Base-by-base conservation (phyloP, 2,797 vertebrate genomes). In the Siniperca obscura region DNA sequence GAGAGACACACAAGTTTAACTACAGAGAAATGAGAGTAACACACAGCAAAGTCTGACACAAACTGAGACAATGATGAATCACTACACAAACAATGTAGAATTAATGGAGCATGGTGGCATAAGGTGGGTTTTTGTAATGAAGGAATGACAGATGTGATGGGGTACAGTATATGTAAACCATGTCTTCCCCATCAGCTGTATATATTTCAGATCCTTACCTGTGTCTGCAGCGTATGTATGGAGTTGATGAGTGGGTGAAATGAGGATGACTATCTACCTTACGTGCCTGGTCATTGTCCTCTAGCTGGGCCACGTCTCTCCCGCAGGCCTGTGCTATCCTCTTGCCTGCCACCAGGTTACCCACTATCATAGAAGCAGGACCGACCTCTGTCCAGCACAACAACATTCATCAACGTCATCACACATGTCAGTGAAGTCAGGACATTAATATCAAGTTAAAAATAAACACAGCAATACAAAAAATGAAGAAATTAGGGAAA, bases 281-380 rank as follows among this genome's bases (percentile, higher is more conserved):
- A 94, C 96, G 94, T 79, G 96, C 98, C 95, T 99, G 98, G 92
- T 99, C 98, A 6, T 98, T 97, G 93, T 99, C 98, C 91, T 99
- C 98, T 14, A 98, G 89, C 86, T 98, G 98, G 19, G 95, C 92
- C 66, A 99, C 93, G 66, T 99, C 98, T 93, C 98, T 96, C 53
- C 98, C 98, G 0, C 97, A 97, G 83, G 98, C 98, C 92, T 99
- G 98, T 17, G 98, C 98, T 13, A 98, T 98, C 85, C 98, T 96
- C 93, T 98, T 99, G 52, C 98, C 98, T 19, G 98, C 97, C 81
- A 99, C 97, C 53, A 99, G 94, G 93, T 99, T 99, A n/a, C 98
- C 98, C 36, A 99, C 97, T 48, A 99, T 96, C 98, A 99, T 98
- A 2, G 98, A 99, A 36, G 98, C 98, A 62, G 98, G 98, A 61